Percentiles rank a stretch among this genome's conserved stretches.
These are phyloP conservation scores for Orius insidiosus DNA, from an alignment of 1,140 invertebrate species.

Conservation along the genomic window DNA sequence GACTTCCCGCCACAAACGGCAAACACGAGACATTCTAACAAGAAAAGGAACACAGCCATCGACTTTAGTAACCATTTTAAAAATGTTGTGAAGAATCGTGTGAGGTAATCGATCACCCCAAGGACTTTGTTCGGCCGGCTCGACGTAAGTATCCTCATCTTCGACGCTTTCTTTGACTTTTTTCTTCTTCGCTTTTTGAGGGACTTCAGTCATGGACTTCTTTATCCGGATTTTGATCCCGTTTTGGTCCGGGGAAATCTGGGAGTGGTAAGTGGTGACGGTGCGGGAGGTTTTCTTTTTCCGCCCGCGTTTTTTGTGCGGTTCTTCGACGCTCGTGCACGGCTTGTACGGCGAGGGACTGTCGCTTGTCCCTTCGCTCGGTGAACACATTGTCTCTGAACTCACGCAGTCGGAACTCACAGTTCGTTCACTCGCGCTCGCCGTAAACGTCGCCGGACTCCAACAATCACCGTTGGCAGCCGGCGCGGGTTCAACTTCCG, in stretches of 20 bases:
- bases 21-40: constrained; percentile 52
- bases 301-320: constrained; percentile 16
- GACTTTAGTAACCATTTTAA: constrained; percentile 40
- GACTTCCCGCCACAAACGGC: constrained; percentile 51
- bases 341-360: constrained; percentile 10
- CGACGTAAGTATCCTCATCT: constrained; percentile 20
- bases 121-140: constrained; percentile 31
- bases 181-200: constrained; percentile 20
- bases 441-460: constrained; percentile 17
- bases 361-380: constrained; percentile 18
- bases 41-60: constrained; percentile 55
- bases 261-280: constrained; percentile 30
- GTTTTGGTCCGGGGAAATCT: constrained; percentile 40
- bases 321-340: constrained; percentile 7
- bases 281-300: constrained; percentile 14
- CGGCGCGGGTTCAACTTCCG: constrained; percentile 10
- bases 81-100: constrained; percentile 49
- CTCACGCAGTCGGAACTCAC: constrained; percentile 22
- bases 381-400: constrained; percentile 20
- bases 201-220: constrained; percentile 28
- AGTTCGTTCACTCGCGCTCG: constrained; percentile 20
- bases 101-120: constrained; percentile 43
- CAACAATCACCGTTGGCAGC: constrained; percentile 19
- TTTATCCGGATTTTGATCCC: constrained; percentile 44
- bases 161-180: constrained; percentile 18